A percentile compares a stretch with the other conserved stretches of the same genome.
These are phyloP conservation scores for Nasonia oneida DNA, from an alignment of 2,888 invertebrate species.

Conservation along the genomic window DNA sequence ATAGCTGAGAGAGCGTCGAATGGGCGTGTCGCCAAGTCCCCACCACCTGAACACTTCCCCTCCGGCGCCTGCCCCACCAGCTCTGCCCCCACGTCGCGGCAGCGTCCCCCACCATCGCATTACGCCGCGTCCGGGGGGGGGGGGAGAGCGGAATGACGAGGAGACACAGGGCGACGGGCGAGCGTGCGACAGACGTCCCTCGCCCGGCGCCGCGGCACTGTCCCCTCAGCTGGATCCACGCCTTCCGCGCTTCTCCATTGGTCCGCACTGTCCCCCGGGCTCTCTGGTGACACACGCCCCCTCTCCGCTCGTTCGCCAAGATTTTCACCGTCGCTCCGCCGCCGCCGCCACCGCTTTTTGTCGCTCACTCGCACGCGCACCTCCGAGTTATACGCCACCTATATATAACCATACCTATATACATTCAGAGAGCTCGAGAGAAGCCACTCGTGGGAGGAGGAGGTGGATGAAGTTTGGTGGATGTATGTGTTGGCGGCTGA, in stretches of 20 bases:
- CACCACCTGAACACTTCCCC: conserved; percentile 70
- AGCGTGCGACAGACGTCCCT: conserved; percentile 59
- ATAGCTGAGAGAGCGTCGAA: conserved; percentile 26
- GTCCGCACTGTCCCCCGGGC: conserved; percentile 72
- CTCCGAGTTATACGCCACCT: neutral
- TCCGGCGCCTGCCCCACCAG: conserved; percentile 67
- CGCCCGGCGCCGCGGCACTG: conserved; percentile 63
- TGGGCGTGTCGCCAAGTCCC: conserved; percentile 70
- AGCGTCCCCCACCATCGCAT: conserved; percentile 39
- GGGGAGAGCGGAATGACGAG: conserved; percentile 59
- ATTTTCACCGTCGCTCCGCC: conserved; percentile 39
- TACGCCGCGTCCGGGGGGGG: conserved; percentile 23
- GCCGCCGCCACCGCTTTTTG: conserved; percentile 35
- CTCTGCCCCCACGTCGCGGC: conserved; percentile 65
- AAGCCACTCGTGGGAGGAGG: neutral
- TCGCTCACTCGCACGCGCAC: conserved; percentile 29
- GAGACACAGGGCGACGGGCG: conserved; percentile 69
- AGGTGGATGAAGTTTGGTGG: conserved; percentile 23
- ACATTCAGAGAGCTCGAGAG: neutral
- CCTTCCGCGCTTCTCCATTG: conserved; percentile 72
- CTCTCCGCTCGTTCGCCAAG: conserved; percentile 63
- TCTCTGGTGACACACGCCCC: conserved; percentile 74
- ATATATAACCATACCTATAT: neutral
- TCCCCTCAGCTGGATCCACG: conserved; percentile 62
- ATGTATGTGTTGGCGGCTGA: conserved; percentile 33